Conservation (phyloP, 2,113 vertebrate species). For the Anguilla japonica region DNA sequence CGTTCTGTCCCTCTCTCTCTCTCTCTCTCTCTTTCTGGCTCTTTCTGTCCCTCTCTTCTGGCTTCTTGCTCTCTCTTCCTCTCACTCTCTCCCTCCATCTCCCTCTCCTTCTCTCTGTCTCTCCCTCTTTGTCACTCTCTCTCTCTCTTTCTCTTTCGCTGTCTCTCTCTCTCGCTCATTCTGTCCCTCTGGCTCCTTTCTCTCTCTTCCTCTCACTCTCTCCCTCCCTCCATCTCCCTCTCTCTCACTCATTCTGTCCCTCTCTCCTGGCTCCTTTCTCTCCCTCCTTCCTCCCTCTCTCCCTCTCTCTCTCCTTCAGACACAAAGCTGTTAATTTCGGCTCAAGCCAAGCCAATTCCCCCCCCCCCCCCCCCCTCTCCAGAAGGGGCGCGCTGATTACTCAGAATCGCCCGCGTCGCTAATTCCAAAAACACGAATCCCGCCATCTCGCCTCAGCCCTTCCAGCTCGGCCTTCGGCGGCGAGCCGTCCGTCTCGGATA, state of each 20-base stretch:
- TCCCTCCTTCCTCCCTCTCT: conserved; percentile 28
- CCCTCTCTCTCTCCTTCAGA: conserved; percentile 22
- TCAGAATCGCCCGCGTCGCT: conserved; percentile 11
- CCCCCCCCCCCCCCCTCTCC: not conserved
- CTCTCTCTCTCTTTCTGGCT: conserved; percentile 28
- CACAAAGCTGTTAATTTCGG: conserved; percentile 26
- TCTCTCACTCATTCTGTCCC: conserved; percentile 17
- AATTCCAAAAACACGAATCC: conserved; percentile 13
- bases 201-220: not conserved
- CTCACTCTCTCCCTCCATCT: not conserved
- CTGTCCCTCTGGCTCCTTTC: not conserved
- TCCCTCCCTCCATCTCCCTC: not conserved
- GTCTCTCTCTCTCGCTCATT: conserved; percentile 31
- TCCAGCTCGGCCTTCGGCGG: not conserved
- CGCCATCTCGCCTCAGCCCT: not conserved
- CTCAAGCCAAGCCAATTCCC: conserved; percentile 2
- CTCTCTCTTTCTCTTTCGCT: conserved; percentile 25
- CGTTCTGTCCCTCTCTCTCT: conserved; percentile 14
- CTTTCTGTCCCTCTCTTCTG: conserved; percentile 31
- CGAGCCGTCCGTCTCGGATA: not conserved
- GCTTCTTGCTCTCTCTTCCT: conserved; percentile 6
- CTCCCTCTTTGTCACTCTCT: conserved; percentile 22
- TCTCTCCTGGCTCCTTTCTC: conserved; percentile 31
- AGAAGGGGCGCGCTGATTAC: conserved; percentile 28
- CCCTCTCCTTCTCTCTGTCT: conserved; percentile 11